Conservation (phyloP, 1,140 invertebrate genomes). For the Periplaneta americana region DNA sequence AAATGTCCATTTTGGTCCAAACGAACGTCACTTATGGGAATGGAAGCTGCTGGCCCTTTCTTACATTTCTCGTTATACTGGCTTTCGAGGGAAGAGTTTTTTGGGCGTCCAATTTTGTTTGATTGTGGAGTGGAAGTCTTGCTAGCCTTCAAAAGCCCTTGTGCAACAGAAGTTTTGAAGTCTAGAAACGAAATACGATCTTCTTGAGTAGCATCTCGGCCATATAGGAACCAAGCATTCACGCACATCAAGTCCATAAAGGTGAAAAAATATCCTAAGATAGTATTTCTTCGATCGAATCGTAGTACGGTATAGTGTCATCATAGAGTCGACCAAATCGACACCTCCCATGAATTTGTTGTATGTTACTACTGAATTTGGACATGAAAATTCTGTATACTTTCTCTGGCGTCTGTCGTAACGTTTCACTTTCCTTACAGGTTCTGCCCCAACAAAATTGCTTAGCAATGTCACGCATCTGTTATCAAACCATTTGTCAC, state of each 20-base stretch:
- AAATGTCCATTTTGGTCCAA: too few species aligned
- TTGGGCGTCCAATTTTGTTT: too few species aligned
- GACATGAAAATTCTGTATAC: neutral
- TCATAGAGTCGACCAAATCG: conserved; percentile 29
- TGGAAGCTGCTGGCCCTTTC: too few species aligned
- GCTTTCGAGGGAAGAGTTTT: too few species aligned
- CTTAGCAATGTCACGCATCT: too few species aligned
- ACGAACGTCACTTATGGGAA: too few species aligned
- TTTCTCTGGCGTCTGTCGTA: neutral
- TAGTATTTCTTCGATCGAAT: conserved; percentile 23
- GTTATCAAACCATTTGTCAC: neutral
- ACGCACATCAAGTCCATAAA: conserved; percentile 25
- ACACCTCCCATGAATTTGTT: conserved; percentile 29
- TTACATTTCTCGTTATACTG: too few species aligned
- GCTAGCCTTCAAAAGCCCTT: neutral
- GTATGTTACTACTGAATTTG: neutral
- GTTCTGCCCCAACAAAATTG: too few species aligned
- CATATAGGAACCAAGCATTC: conserved; percentile 21
- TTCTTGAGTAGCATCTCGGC: neutral
- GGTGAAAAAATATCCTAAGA: conserved; percentile 28
- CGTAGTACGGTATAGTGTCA: too few species aligned
- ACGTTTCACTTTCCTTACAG: too few species aligned
- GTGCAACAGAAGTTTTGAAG: neutral
- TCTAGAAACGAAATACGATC: neutral
- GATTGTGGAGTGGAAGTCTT: neutral